Percentiles rank a stretch among this genome's conserved stretches.
Evolutionary conservation across 2,797 vertebrate genomes (phyloP).

Genomic region (Girardinus metallicus): DNA sequence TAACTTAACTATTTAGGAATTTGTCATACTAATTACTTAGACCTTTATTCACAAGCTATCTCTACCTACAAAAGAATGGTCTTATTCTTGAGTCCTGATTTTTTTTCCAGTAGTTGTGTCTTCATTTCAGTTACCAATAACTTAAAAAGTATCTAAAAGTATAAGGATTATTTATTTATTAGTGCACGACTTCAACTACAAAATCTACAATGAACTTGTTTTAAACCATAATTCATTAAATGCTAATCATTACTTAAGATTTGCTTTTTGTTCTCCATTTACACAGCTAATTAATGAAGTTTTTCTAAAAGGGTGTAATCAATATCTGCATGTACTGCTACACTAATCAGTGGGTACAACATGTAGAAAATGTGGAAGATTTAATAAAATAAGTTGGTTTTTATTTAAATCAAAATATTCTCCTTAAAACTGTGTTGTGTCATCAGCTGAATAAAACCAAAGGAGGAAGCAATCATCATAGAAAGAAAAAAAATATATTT

Average conservation of each 20-base stretch:
- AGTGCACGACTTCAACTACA: not conserved
- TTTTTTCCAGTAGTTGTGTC: not conserved
- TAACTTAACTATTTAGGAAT: too few relatives aligned
- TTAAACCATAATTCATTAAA: not conserved
- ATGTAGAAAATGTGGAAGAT: not conserved
- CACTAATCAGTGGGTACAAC: not conserved
- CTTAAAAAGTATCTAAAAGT: not conserved
- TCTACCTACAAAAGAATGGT: not conserved
- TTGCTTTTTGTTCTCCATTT: not conserved
- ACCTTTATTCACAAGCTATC: not conserved
- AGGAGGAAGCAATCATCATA: not conserved
- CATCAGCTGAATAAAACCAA: not conserved
- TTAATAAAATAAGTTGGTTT: not conserved
- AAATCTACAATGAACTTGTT: not conserved
- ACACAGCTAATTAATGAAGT: not conserved
- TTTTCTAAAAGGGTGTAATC: not conserved
- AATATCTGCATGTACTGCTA: not conserved
- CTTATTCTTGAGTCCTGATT: not conserved
- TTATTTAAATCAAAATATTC: not conserved
- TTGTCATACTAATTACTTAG: not conserved
- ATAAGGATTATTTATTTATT: not conserved
- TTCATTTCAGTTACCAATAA: not conserved
- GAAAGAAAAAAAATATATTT: too few relatives aligned
- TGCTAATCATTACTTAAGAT: not conserved
- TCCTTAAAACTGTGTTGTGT: not conserved